These are phyloP conservation scores for Poecilia gillii DNA, from an alignment of 2,797 vertebrate genomes.

Conservation along the genomic window DNA sequence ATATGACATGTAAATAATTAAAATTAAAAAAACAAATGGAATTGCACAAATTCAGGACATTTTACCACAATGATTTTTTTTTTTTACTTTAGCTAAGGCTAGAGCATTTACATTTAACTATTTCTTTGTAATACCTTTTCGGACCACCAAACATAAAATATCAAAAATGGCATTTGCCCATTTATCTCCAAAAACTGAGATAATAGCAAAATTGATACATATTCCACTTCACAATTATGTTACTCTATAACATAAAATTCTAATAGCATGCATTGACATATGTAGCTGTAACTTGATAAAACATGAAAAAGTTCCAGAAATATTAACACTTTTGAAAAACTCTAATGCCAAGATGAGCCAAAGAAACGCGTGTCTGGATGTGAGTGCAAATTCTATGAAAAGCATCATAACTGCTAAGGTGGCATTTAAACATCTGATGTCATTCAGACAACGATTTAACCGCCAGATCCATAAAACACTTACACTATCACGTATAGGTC, in stretches of 20 bases:
- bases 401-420: constrained; percentile 49
- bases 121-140: background rate
- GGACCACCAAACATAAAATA: background rate
- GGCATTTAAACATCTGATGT: constrained; percentile 60
- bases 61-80: background rate
- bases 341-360: constrained; percentile 60
- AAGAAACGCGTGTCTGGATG: constrained; percentile 63
- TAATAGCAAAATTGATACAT: background rate
- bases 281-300: background rate
- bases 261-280: background rate
- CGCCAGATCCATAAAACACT: constrained; percentile 55
- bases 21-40: background rate
- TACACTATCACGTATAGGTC: constrained; percentile 67
- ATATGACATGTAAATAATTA: background rate
- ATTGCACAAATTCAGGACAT: background rate
- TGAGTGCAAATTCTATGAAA: constrained; percentile 53
- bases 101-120: background rate
- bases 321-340: background rate
- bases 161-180: background rate
- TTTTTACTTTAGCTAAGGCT: background rate
- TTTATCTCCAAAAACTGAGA: background rate
- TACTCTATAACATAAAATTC: background rate
- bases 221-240: background rate
- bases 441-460: constrained; percentile 66
- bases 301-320: background rate